Percentiles rank a stretch among this genome's conserved stretches.
Conservation (phyloP, 2,888 invertebrate species). For the Tipula unca region DNA sequence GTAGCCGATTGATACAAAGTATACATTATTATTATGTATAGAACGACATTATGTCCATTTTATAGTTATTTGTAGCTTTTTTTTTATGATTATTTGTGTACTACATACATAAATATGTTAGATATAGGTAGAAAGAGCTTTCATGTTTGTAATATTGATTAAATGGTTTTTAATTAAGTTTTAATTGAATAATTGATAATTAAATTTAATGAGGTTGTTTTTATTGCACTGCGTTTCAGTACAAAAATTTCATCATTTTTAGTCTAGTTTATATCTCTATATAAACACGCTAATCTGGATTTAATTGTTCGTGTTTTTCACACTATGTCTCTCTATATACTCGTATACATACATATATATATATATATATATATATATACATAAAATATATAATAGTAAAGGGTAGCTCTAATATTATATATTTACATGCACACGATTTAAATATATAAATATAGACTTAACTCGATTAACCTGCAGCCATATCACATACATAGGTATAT, state of each 20-base stretch:
- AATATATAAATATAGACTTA: neutral
- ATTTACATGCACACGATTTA: too few species aligned
- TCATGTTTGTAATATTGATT: neutral
- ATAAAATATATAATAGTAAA: too few species aligned
- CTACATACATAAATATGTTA: neutral
- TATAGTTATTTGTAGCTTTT: neutral
- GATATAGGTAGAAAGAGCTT: neutral
- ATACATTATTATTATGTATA: neutral
- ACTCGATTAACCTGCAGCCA: neutral
- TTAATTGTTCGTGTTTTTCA: neutral
- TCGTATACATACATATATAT: neutral
- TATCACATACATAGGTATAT: neutral
- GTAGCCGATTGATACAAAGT: neutral
- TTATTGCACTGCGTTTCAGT: neutral
- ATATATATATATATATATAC: too few species aligned
- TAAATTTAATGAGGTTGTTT: neutral
- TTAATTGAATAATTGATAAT: conserved; percentile 14
- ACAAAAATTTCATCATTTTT: neutral
- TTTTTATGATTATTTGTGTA: neutral
- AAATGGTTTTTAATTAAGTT: neutral
- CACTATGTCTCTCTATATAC: neutral
- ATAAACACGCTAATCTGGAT: neutral
- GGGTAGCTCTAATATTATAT: neutral
- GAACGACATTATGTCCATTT: neutral
- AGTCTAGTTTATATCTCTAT: neutral